phyloP scores from a whole-genome alignment of 2,113 vertebrate genomes.

The Pachycephala philippinensis region DNA sequence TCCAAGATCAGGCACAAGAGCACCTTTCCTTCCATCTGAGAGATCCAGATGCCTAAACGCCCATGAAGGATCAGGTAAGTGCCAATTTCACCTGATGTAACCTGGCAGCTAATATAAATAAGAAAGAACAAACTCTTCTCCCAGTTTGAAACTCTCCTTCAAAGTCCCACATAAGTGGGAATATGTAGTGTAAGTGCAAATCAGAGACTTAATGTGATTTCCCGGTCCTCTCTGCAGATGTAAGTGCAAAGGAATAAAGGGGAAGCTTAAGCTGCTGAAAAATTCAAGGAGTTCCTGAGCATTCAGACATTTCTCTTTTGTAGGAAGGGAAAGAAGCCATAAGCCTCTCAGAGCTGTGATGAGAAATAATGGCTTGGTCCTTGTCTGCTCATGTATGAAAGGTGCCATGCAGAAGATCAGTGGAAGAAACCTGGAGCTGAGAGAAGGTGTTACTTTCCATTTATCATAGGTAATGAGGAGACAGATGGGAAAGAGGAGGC shows the following conservation, averaged over 20 bases:
- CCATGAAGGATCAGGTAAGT: background rate
- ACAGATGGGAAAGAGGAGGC: background rate
- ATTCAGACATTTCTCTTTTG: background rate
- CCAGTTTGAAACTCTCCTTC: background rate
- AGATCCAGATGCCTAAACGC: background rate
- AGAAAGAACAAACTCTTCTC: background rate
- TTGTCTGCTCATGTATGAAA: background rate
- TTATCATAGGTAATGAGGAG: background rate
- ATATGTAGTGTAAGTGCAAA: background rate
- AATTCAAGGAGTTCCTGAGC: background rate
- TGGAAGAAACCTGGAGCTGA: background rate
- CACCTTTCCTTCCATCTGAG: background rate
- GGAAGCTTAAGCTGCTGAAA: background rate
- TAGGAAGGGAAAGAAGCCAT: background rate
- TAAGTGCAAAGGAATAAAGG: background rate
- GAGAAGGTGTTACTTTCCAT: conserved; percentile 5
- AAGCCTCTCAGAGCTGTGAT: background rate
- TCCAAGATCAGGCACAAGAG: background rate
- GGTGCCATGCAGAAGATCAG: background rate
- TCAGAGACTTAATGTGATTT: conserved; percentile 8
- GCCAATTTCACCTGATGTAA: background rate
- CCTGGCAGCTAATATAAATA: background rate
- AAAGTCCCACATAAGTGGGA: background rate
- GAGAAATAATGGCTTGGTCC: background rate
- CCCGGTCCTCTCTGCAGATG: background rate